Evolutionary conservation across 2,797 vertebrate genomes (phyloP).

Genomic region (Gorsachius magnificus): DNA sequence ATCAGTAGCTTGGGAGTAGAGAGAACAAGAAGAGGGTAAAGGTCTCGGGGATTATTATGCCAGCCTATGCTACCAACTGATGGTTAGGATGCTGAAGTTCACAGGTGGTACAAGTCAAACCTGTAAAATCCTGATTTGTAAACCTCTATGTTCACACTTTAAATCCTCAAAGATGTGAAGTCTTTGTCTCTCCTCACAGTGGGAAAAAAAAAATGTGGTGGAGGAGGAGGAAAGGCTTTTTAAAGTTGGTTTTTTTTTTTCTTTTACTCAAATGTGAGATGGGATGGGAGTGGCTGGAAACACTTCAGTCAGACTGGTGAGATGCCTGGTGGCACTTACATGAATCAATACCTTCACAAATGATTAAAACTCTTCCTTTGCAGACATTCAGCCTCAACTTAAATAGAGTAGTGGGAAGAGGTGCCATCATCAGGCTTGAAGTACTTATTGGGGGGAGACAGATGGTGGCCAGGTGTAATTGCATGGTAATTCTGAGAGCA

Average conservation of each 20-base stretch:
- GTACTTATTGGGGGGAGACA: background rate
- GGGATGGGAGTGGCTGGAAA: background rate
- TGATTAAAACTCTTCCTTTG: background rate
- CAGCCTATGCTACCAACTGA: background rate
- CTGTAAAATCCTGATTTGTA: background rate
- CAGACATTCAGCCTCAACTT: background rate
- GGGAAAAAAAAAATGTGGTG: background rate
- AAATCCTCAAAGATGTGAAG: background rate
- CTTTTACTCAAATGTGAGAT: background rate
- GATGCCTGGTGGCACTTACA: background rate
- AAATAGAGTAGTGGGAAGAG: background rate
- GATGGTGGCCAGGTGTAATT: background rate
- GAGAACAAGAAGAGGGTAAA: background rate
- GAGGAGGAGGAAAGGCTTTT: background rate
- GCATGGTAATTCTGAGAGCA: background rate
- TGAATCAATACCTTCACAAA: background rate
- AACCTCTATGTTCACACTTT: fast-evolving
- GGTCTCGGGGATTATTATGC: fast-evolving
- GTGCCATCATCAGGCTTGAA: background rate
- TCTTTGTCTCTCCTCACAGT: background rate
- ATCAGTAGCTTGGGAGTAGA: background rate
- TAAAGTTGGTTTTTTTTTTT: background rate
- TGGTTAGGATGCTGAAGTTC: background rate
- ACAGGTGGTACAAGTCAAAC: background rate
- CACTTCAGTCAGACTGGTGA: background rate